Conservation (phyloP, 2,113 vertebrate genomes). For the Ictalurus punctatus region DNA sequence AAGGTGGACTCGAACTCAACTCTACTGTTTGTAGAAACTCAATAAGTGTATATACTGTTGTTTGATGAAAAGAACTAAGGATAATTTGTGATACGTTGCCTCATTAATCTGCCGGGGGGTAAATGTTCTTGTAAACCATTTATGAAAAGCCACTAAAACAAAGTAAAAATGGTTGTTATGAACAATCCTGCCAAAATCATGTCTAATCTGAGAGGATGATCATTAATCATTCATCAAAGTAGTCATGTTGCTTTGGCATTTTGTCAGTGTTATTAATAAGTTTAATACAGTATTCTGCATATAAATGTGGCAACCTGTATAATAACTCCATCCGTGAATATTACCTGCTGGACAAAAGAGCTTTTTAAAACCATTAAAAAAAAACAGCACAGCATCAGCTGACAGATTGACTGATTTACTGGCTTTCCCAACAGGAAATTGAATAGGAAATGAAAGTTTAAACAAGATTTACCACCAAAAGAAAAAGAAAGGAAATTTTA, state of each 20-base stretch:
- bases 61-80: background rate
- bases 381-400: background rate
- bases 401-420: background rate
- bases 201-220: background rate
- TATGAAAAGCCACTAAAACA: background rate
- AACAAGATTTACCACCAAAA: background rate
- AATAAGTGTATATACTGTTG: background rate
- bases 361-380: background rate
- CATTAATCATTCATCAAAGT: conserved; percentile 11
- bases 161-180: background rate
- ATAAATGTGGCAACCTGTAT: background rate
- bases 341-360: background rate
- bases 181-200: background rate
- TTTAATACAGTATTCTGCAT: background rate
- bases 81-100: background rate
- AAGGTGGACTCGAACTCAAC: too few species aligned
- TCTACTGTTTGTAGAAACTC: background rate
- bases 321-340: background rate
- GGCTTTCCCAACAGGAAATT: background rate
- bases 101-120: background rate
- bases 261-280: conserved; percentile 5
- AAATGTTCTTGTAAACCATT: background rate
- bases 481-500: background rate
- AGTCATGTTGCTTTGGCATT: background rate
- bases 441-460: background rate